These are phyloP conservation scores for Zaprionus capensis DNA, from an alignment of 1,140 invertebrate genomes.

Conservation along the genomic window DNA sequence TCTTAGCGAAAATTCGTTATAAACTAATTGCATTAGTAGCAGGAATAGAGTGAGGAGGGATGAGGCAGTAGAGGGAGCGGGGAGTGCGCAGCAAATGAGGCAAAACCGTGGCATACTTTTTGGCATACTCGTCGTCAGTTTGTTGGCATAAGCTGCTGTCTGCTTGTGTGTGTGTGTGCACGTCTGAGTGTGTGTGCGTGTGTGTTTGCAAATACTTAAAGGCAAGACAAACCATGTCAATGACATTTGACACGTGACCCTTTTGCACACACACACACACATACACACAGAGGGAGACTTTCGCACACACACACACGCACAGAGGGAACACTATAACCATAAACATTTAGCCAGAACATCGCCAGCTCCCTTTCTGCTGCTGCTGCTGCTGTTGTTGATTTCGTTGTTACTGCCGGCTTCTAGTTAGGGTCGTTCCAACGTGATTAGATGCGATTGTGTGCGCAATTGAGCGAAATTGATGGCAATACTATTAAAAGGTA, in stretches of 20 bases:
- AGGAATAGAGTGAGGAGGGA: not conserved
- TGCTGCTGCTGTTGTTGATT: constrained; percentile 27
- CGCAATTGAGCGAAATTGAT: constrained; percentile 82
- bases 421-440: constrained; percentile 66
- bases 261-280: constrained; percentile 60
- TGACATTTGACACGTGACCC: constrained; percentile 83
- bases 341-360: constrained; percentile 72
- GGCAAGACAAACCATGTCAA: constrained; percentile 78
- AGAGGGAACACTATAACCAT: constrained; percentile 66
- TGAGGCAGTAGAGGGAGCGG: constrained; percentile 13
- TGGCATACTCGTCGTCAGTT: constrained; percentile 19
- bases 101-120: constrained; percentile 76
- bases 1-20: constrained; percentile 19
- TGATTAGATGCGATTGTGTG: constrained; percentile 82
- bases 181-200: constrained; percentile 31
- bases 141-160: constrained; percentile 44
- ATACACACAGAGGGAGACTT: constrained; percentile 7
- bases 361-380: constrained; percentile 5
- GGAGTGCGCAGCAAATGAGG: constrained; percentile 60
- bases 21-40: constrained; percentile 62
- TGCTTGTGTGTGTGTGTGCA: constrained; percentile 31
- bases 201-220: constrained; percentile 75
- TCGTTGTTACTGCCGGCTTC: constrained; percentile 41
- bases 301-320: constrained; percentile 1
- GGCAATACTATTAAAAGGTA: constrained; percentile 81